Base-by-base conservation (phyloP, 2,888 invertebrate genomes). In the Mythimna pallens region DNA sequence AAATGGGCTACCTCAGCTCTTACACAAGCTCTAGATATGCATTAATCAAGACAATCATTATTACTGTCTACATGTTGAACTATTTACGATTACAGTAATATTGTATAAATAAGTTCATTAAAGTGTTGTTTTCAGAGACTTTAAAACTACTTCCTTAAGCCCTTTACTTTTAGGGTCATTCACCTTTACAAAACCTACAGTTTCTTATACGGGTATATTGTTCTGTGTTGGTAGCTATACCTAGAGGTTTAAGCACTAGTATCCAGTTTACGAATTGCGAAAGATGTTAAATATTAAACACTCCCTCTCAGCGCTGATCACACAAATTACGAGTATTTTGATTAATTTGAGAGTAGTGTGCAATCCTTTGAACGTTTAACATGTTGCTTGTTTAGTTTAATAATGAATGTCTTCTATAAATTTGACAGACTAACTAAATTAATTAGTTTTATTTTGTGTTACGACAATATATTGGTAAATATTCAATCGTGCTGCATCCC, bases 131-230 rank as follows among this genome's bases (percentile, higher is more conserved):
- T 67, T 75, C 61, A 77, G 70, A 62, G 6, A 70, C 70, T 74
- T 66, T 57, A 73, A 54, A 64, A 70, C 25, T n/a, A 69, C 78
- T 85, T 82, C 84, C 85, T 82, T 43, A 69, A 80, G 66, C 84
- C 85, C 78, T 84, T 83, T 85, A 85, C 85, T 85, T 85, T 82
- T 83, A 22, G 76, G 73, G 81, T 80, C 84, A 77, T 81, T 85
- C 68, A 81, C 85, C 83, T 72, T 69, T 69, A 34, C 71, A 61
- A 64, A 63, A 62, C 40, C 52, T 58, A 34, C 59, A 25, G 20
- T 54, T 65, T 65, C 30, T n/a, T 68, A 68, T 34, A 25, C 43
- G 22, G 20, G 61, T 65, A 62, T 59, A 57, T 61, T 64, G 69
- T 73, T 70, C 47, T 47, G 17, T 47, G 47, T 63, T 25, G 57